Conservation (phyloP, 1,140 invertebrate genomes). For the Panagrolaimus sp. region DNA sequence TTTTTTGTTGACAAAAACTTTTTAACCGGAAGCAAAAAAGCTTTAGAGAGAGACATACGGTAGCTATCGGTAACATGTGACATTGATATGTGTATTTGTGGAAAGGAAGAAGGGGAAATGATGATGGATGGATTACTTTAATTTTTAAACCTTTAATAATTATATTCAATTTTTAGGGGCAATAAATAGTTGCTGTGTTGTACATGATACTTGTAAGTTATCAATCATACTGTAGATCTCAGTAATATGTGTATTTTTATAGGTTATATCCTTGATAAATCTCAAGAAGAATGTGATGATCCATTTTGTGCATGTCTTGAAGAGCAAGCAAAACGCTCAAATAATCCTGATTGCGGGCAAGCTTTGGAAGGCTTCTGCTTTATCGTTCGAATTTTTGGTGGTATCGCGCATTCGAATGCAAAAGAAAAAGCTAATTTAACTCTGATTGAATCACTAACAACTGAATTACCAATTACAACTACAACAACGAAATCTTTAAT, state of each 20-base stretch:
- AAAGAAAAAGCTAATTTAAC: neutral
- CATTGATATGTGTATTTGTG: too few relatives aligned
- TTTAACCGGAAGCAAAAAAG: too few relatives aligned
- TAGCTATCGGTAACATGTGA: too few relatives aligned
- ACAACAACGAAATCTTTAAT: neutral
- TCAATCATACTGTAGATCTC: too few relatives aligned
- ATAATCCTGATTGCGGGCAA: neutral
- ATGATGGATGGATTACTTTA: too few relatives aligned
- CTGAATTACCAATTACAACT: neutral
- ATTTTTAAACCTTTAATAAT: neutral
- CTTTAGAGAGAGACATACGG: too few relatives aligned
- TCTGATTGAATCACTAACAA: too few relatives aligned
- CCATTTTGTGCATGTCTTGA: conserved; percentile 14
- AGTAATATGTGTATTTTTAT: too few relatives aligned
- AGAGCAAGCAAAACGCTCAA: neutral
- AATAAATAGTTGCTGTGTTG: neutral
- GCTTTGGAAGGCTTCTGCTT: conserved; percentile 9
- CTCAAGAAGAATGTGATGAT: conserved; percentile 8
- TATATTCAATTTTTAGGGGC: neutral
- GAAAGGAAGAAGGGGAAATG: too few relatives aligned
- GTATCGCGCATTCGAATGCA: neutral
- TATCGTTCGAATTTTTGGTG: neutral
- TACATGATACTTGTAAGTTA: neutral
- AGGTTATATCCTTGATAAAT: neutral
- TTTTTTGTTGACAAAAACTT: too few relatives aligned